Evolutionary conservation across 1,140 invertebrate species (phyloP).

Genomic region (Neoseiulus cucumeris): DNA sequence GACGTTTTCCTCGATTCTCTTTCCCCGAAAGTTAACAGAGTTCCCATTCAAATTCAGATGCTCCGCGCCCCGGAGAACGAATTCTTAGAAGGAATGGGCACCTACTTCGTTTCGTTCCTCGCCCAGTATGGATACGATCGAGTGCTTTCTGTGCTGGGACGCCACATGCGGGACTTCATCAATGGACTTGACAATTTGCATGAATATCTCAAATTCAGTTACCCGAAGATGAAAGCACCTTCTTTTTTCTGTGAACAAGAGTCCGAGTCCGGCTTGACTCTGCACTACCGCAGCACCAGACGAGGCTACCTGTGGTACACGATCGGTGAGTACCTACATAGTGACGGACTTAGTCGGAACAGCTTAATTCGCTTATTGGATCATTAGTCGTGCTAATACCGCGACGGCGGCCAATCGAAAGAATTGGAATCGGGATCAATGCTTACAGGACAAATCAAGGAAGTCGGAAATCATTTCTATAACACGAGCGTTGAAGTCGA

Average conservation of each 20-base stretch:
- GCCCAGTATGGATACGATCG: slow-evolving; percentile 87
- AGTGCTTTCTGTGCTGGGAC: slow-evolving; percentile 57
- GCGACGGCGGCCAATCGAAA: no score
- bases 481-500: slow-evolving; percentile 79
- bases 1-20: no score
- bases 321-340: slow-evolving; percentile 63
- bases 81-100: slow-evolving; percentile 57
- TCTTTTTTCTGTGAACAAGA: slow-evolving; percentile 93
- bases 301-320: slow-evolving; percentile 86
- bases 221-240: slow-evolving; percentile 72
- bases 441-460: slow-evolving; percentile 13
- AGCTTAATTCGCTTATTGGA: no score
- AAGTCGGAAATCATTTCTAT: slow-evolving; percentile 74
- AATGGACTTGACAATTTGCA: slow-evolving; percentile 91
- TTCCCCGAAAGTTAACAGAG: no score
- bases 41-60: slow-evolving; percentile 35
- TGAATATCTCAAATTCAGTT: slow-evolving; percentile 89
- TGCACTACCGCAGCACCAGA: slow-evolving; percentile 80
- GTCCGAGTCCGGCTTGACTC: slow-evolving; percentile 55
- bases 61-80: slow-evolving; percentile 59
- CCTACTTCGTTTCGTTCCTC: slow-evolving; percentile 68
- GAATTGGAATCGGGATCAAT: background rate
- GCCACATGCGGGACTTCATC: slow-evolving; percentile 83
- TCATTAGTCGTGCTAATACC: background rate
- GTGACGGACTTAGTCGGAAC: background rate